These are phyloP conservation scores for Melanotaenia pygmaea DNA, from an alignment of 2,797 vertebrate genomes.

Conservation along the genomic window DNA sequence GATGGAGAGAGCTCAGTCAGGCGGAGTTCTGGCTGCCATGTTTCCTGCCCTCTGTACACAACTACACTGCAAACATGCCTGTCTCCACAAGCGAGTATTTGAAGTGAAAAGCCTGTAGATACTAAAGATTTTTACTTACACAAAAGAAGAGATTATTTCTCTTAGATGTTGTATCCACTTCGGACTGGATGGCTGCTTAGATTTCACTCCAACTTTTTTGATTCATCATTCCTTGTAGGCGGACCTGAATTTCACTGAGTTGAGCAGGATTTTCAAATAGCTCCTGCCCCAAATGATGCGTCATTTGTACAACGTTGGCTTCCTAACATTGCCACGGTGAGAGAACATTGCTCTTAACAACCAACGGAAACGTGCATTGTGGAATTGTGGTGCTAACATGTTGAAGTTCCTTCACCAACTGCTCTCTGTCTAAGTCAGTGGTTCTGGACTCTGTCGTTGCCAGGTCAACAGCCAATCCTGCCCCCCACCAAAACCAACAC, in stretches of 20 bases:
- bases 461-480: background rate
- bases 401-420: constrained; percentile 23
- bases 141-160: constrained; percentile 1
- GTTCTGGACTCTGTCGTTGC: constrained; percentile 27
- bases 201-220: constrained; percentile 35
- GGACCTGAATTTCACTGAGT: constrained; percentile 14
- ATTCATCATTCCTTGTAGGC: constrained; percentile 52
- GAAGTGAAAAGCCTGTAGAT: constrained; percentile 16
- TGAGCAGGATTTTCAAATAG: background rate
- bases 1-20: constrained; percentile 49
- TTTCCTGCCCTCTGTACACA: constrained; percentile 31
- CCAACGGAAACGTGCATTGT: constrained; percentile 8
- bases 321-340: constrained; percentile 24
- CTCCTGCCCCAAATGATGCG: constrained; percentile 2
- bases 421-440: constrained; percentile 41
- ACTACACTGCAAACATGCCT: constrained; percentile 38
- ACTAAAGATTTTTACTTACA: constrained; percentile 3
- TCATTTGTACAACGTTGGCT: constrained; percentile 39
- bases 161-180: constrained; percentile 6
- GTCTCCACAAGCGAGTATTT: constrained; percentile 15
- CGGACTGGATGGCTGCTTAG: constrained; percentile 17
- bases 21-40: constrained; percentile 22
- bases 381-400: constrained; percentile 30
- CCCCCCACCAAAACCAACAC: constrained; percentile 7
- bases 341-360: constrained; percentile 1